Conservation (phyloP, 2,888 invertebrate species). For the Hypselothyrea guttata region DNA sequence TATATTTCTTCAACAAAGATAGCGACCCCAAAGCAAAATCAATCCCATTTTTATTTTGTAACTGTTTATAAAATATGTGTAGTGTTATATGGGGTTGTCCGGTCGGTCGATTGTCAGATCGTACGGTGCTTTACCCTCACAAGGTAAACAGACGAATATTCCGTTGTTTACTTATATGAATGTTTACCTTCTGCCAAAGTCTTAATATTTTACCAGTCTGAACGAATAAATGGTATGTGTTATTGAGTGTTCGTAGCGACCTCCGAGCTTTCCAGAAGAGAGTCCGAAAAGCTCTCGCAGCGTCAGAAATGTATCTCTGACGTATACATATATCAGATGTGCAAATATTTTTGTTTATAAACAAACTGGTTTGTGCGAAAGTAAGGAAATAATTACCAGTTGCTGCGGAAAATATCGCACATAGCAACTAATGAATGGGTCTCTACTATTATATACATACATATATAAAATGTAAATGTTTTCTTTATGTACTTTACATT, state of each 20-base stretch:
- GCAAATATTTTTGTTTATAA: conserved; percentile 58
- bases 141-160: conserved; percentile 20
- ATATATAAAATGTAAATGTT: too few relatives aligned
- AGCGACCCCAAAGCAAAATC: conserved; percentile 23
- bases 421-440: conserved; percentile 31
- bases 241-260: not conserved
- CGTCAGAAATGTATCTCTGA: not conserved
- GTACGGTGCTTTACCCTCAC: conserved; percentile 44
- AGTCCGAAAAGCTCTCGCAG: not conserved
- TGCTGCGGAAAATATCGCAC: conserved; percentile 21
- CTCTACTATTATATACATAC: too few relatives aligned
- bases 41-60: conserved; percentile 1
- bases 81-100: not conserved
- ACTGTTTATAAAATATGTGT: conserved; percentile 17
- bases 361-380: conserved; percentile 52
- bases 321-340: conserved; percentile 12
- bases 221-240: too few relatives aligned
- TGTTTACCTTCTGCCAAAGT: conserved; percentile 8
- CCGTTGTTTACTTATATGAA: conserved; percentile 22
- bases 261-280: not conserved
- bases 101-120: not conserved
- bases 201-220: too few relatives aligned
- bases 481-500: too few relatives aligned
- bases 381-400: conserved; percentile 55
- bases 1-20: conserved; percentile 38